These are phyloP conservation scores for Sarotherodon lohbergeri DNA, from an alignment of 2,113 vertebrate species.

Conservation along the genomic window DNA sequence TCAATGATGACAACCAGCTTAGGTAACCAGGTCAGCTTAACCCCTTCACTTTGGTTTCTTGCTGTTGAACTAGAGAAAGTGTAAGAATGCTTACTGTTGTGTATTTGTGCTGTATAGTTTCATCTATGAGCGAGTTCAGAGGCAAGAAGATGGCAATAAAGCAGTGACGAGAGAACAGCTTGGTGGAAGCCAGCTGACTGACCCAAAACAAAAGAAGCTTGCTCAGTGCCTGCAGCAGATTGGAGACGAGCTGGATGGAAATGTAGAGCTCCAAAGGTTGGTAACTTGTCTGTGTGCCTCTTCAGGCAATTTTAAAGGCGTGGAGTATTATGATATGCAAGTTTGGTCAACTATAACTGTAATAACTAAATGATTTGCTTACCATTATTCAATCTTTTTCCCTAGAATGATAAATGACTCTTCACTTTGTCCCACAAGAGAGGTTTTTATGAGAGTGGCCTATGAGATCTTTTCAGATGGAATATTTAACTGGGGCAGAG, in stretches of 20 bases:
- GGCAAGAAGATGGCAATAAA: conserved; percentile 19
- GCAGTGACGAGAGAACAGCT: conserved; percentile 58
- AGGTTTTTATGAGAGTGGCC: conserved; percentile 82
- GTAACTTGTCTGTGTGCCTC: not conserved
- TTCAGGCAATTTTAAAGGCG: not conserved
- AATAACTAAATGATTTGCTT: not conserved
- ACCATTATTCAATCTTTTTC: not conserved
- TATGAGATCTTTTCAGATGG: conserved; percentile 85
- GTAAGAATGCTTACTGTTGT: not conserved
- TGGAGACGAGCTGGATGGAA: conserved; percentile 84
- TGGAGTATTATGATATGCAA: not conserved
- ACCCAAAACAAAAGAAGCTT: conserved; percentile 77
- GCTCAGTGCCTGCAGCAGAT: conserved; percentile 83
- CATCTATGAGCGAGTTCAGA: conserved; percentile 64
- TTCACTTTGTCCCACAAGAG: conserved; percentile 66
- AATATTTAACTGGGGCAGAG: conserved; percentile 90
- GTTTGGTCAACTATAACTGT: not conserved
- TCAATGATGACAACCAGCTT: not conserved
- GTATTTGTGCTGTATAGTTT: conserved; percentile 50
- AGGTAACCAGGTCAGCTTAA: not conserved
- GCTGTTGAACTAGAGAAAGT: not conserved
- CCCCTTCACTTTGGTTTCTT: not conserved
- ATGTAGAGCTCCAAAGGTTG: conserved; percentile 81
- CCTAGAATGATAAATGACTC: conserved; percentile 81
- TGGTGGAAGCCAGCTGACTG: conserved; percentile 54